Evolutionary conservation across 1,140 invertebrate species (phyloP), one percentile per base, ranked within the genome.

Genomic region (Halyomorpha halys): DNA sequence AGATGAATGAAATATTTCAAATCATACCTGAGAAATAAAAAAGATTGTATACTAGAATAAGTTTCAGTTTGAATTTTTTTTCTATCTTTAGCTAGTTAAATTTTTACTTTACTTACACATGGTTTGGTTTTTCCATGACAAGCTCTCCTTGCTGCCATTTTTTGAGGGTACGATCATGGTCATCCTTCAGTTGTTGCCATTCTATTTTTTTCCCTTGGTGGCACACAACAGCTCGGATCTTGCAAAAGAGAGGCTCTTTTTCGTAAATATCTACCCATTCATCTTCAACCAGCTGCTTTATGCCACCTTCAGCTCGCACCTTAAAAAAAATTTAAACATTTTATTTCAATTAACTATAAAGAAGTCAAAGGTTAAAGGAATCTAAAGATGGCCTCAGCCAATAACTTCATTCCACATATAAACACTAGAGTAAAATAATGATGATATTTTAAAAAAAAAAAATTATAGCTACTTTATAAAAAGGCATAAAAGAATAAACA

Each of bases 201-300:
- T 75, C 71, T 0, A 77, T 72, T 39, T 65, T 62, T 25, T 68
- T 65, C 2, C 74, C 77, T 66, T 79, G 77, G 19, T 74, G 66
- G 65, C 77, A 79, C 3, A 80, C 62, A 9, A 73, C 69, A 0
- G 74, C 69, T 21, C 78, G 72, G 59, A 80, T 76, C 70, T 78
- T 79, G 44, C 72, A 74, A 56, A 72, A 77, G 16, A 78, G 34
- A 21, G 76, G 76, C 44, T 79, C 76, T 16, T 64, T 70, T 13
- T 78, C 72, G 47, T 78, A 80, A 15, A 78, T 14, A 34, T 75
- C 71, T 27, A 69, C 65, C 63, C 70, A 74, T 11, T 75, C 68
- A 16, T 73, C 61, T 5, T 34, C 63, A 0, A 71, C 64, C 23
- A 78, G 66, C 64, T 69, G 62, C 44, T 72, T 68, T n/a, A 77